Percentiles rank a stretch among this genome's conserved stretches.
Evolutionary conservation across 2,888 invertebrate genomes (phyloP).

Genomic region (Plagodis dolabraria): DNA sequence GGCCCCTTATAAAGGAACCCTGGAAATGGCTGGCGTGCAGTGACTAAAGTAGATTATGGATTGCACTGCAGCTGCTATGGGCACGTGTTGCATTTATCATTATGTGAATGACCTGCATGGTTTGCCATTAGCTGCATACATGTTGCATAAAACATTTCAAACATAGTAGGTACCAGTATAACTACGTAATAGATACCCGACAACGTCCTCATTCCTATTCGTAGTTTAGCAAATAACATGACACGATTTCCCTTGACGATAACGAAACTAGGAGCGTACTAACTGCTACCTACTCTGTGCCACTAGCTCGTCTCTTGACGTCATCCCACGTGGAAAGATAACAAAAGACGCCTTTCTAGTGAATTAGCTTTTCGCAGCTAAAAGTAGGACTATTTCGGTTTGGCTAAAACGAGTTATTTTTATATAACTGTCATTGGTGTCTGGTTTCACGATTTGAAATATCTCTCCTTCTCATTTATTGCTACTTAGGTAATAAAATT

Average conservation of each 20-base stretch:
- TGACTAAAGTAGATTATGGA: too few species aligned
- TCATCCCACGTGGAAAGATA: not conserved
- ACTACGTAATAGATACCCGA: not conserved
- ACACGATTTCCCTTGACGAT: slow-evolving; percentile 23
- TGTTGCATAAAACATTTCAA: not conserved
- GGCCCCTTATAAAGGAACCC: too few species aligned
- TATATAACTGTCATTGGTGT: not conserved
- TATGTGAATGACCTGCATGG: not conserved
- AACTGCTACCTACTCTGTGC: not conserved
- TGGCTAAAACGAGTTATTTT: not conserved
- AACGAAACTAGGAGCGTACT: slow-evolving; percentile 3
- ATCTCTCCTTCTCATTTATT: too few species aligned
- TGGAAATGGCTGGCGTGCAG: too few species aligned
- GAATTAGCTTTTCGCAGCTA: not conserved
- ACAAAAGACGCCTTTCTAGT: not conserved
- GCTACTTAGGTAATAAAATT: too few species aligned
- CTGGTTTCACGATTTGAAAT: too few species aligned
- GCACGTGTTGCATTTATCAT: not conserved
- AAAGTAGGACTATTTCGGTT: too few species aligned
- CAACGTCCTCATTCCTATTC: not conserved
- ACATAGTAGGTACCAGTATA: not conserved
- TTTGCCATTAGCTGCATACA: not conserved
- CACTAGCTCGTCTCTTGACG: not conserved
- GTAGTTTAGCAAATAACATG: slow-evolving; percentile 1
- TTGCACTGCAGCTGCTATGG: not conserved